Base-by-base conservation (phyloP, 2,797 vertebrate species). In the Sardinella longiceps region DNA sequence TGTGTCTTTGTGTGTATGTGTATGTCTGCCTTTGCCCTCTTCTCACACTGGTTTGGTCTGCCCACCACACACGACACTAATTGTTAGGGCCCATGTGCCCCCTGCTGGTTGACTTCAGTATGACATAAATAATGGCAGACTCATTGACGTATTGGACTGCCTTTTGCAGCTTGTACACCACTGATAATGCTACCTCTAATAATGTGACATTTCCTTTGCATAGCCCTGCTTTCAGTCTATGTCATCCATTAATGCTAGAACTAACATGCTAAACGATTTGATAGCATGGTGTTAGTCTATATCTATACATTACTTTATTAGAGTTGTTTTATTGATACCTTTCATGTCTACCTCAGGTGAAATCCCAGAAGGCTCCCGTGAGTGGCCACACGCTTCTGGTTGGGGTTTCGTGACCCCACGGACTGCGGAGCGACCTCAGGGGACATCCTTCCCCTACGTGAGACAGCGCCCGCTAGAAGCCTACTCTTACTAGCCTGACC, bases 271-370 rank as follows among this genome's bases (percentile, higher is more conserved):
- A 77, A 77, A 39, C 23, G 18, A 37, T 23, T 37, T 43, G 37
- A 18, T 5, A 43, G 37, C 37, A 77, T 43, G 37, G 37, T 37
- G n/a, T 43, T 6, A 43, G 70, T 37, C 70, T 77, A 37, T 77
- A 6, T 77, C 0, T 39, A 20, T 39, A 15, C 20, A 11, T 77
- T 20, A 43, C 70, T 43, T 43, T 43, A 6, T 3, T 43, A 37
- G 23, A 20, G 33, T 43, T 77, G 15, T 23, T 43, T 30, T 33
- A 37, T 30, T 70, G 63, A 70, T 15, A 33, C 43, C 80, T 53
- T 33, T 83, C 56, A 48, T 60, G 51, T 18, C 89, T 50, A 81
- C 11, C 0, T 48, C 91, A 98, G 97, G 92, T 94, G 88, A 97
- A 94, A 88, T 86, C 91, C 11, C 93, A 90, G 84, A 91, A 92